Conservation (phyloP, 2,113 vertebrate genomes). For the Heliornis fulica region DNA sequence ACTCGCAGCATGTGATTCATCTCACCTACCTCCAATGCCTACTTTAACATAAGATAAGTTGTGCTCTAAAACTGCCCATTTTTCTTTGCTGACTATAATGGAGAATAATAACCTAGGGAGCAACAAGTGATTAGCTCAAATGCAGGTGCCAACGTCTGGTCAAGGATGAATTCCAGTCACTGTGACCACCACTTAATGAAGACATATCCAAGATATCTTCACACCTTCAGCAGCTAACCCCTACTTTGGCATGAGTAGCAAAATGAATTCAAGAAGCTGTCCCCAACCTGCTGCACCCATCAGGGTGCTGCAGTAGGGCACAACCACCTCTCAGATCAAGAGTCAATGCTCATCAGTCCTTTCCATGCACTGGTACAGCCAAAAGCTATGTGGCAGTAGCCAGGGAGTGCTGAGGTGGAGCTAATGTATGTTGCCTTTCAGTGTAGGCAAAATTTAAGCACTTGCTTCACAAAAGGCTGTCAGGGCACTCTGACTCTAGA, state of each 20-base stretch:
- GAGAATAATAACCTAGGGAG: not conserved
- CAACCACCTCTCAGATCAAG: not conserved
- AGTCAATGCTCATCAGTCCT: not conserved
- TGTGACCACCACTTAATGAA: constrained; percentile 9
- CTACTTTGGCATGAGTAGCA: not conserved
- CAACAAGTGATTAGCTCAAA: not conserved
- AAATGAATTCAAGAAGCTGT: not conserved
- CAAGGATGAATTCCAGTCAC: constrained; percentile 35
- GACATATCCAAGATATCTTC: not conserved
- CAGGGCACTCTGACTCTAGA: not conserved
- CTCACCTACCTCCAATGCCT: not conserved
- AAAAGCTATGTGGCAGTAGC: not conserved
- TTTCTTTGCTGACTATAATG: constrained; percentile 36
- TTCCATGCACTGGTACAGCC: not conserved
- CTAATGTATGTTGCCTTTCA: fast-evolving
- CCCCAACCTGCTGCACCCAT: not conserved
- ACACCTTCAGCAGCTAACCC: not conserved
- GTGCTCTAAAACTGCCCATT: not conserved
- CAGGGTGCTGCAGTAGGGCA: not conserved
- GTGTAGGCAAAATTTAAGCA: fast-evolving
- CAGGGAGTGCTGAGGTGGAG: not conserved
- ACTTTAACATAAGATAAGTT: constrained; percentile 37
- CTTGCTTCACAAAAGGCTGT: not conserved
- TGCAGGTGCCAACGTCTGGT: not conserved
- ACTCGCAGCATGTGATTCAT: constrained; percentile 6